Base-by-base conservation (phyloP, 2,888 invertebrate genomes). In the Patella ulyssiponensis region DNA sequence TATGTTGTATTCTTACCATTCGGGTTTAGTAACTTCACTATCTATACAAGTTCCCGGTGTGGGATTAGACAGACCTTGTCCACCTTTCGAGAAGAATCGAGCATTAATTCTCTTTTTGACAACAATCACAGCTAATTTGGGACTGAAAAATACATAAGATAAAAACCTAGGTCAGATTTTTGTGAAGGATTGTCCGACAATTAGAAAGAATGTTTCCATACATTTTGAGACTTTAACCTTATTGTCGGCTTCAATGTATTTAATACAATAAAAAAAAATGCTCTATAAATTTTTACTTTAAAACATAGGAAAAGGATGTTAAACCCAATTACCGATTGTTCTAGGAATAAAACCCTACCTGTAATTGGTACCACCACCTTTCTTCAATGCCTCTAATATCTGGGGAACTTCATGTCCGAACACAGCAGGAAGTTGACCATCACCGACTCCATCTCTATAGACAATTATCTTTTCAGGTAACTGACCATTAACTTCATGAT, bases 31-130 rank as follows among this genome's bases (percentile, higher is more conserved):
- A 0, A 98, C 94, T 0, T 95, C 94, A 83, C 95, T 95, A 88
- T 98, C 98, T 0, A 97, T 95, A 3, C 98, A 93, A 0, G 97
- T 97, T 2, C 98, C 98, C 0, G 98, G 96, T 0, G 93, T 93
- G 0, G 98, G 97, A 83, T 93, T 93, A 0, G 91, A 78, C 17
- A 84, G 73, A 11, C 80, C 78, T n/a, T 73, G 83, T n/a, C 77
- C 79, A 9, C 44, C 44, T 23, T 78, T 74, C 0, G 93, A 88
- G 90, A 96, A 96, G 83, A 97, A 94, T 51, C 97, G 93, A 0
- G 96, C 95, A 89, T 96, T 97, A 75, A 97, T 96, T 1, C 97
- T 93, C 91, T 99, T 99, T 90, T 98, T 98, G 0, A 98, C 97
- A 1, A 98, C 94, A 1, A 98, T 92, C 86, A 96, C 95, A 0